Evolutionary conservation across 2,113 vertebrate species (phyloP).

Genomic region (Gnathonemus echidnorhynchus): DNA sequence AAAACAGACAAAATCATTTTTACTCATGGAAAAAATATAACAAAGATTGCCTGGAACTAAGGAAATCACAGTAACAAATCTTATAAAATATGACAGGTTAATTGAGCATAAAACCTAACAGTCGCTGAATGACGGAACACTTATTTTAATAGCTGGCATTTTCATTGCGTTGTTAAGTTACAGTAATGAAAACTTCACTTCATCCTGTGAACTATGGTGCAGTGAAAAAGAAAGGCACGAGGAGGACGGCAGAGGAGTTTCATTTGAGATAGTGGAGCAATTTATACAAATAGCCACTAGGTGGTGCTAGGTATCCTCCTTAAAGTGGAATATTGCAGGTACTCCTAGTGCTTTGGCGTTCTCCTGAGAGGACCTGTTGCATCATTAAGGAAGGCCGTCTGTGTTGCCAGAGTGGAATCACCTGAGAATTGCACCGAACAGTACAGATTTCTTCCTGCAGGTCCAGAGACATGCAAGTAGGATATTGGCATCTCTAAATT

Average conservation of each 20-base stretch:
- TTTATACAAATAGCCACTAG: constrained; percentile 25
- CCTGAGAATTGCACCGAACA: neutral
- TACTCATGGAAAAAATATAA: neutral
- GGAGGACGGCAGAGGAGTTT: neutral
- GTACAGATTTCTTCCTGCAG: neutral
- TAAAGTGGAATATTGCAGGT: neutral
- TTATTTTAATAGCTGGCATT: neutral
- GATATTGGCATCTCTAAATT: neutral
- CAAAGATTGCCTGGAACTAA: neutral
- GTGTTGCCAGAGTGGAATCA: neutral
- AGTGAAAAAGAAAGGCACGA: neutral
- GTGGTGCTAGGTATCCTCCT: constrained; percentile 42
- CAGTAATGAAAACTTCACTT: neutral
- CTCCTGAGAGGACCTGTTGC: neutral
- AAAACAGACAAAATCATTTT: neutral
- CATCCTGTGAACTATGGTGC: neutral
- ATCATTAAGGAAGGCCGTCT: neutral
- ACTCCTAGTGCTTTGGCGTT: neutral
- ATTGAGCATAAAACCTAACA: neutral
- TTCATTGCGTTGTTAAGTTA: neutral
- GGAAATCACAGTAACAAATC: neutral
- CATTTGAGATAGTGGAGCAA: neutral
- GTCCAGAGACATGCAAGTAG: neutral
- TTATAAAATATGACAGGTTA: neutral
- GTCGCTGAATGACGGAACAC: neutral